Conservation (phyloP, 2,113 vertebrate species). For the Cebidichthys violaceus region DNA sequence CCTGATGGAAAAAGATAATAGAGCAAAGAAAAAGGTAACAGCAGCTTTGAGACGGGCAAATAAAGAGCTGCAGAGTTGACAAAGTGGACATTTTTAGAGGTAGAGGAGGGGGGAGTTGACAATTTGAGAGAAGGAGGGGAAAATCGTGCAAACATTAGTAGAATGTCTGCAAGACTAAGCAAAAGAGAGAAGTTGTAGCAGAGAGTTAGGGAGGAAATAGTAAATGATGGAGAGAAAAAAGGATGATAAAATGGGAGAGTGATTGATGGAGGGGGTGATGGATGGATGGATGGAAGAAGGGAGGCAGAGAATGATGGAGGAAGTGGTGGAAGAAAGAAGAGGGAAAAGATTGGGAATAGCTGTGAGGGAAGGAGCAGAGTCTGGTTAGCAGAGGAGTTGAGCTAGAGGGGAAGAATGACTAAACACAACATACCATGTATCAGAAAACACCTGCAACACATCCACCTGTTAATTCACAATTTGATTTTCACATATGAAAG, state of each 20-base stretch:
- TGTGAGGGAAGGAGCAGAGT: slow-evolving; percentile 12
- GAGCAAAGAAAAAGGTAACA: slow-evolving; percentile 38
- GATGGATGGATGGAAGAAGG: slow-evolving; percentile 43
- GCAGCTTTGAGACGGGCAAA: slow-evolving; percentile 24
- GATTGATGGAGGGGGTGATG: slow-evolving; percentile 50
- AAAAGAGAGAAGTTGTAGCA: slow-evolving; percentile 18
- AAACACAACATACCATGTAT: slow-evolving; percentile 8
- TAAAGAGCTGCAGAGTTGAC: slow-evolving; percentile 25
- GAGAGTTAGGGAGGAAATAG: slow-evolving; percentile 39
- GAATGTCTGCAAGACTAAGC: background rate
- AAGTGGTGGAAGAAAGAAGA: slow-evolving; percentile 55
- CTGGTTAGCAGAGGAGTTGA: slow-evolving; percentile 8
- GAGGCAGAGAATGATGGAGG: slow-evolving; percentile 57
- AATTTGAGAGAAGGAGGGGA: slow-evolving; percentile 32
- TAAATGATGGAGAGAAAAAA: slow-evolving; percentile 39
- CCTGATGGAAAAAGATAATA: slow-evolving; percentile 53
- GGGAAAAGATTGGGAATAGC: slow-evolving; percentile 34
- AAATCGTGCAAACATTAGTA: slow-evolving; percentile 22
- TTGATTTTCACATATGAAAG: background rate
- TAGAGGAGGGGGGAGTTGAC: slow-evolving; percentile 14
- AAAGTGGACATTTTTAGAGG: slow-evolving; percentile 35
- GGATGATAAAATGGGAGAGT: slow-evolving; percentile 41
- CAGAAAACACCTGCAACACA: slow-evolving; percentile 30
- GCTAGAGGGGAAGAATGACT: slow-evolving; percentile 1
- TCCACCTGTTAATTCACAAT: background rate